Conservation (phyloP, 2,888 invertebrate genomes). For the Chamaedrilus cognettii region DNA sequence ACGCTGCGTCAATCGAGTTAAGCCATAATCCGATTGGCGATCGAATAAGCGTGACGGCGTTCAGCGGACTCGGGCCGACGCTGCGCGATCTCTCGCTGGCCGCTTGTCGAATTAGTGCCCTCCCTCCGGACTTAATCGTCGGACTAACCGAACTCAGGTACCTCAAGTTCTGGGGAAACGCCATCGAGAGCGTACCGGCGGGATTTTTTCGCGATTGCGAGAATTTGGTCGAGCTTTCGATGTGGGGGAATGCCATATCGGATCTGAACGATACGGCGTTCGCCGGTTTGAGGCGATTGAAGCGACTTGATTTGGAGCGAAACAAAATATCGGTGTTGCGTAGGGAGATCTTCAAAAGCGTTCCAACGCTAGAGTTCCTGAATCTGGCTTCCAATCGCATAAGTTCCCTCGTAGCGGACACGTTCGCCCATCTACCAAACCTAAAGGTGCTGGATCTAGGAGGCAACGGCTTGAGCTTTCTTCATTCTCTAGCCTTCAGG, state of each 20-base stretch:
- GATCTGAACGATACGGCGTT: slow-evolving; percentile 31
- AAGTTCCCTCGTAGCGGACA: slow-evolving; percentile 26
- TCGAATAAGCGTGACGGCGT: slow-evolving; percentile 26
- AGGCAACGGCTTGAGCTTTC: slow-evolving; percentile 32
- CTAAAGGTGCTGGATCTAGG: slow-evolving; percentile 35
- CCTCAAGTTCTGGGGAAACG: slow-evolving; percentile 38
- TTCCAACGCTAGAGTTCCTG: slow-evolving; percentile 31
- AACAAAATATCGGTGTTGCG: slow-evolving; percentile 31
- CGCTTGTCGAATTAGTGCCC: slow-evolving; percentile 20
- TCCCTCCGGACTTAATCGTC: slow-evolving; percentile 28
- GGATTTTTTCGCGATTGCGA: slow-evolving; percentile 29
- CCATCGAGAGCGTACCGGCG: slow-evolving; percentile 27
- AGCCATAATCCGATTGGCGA: slow-evolving; percentile 34
- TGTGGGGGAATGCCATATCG: slow-evolving; percentile 37
- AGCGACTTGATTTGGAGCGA: slow-evolving; percentile 34
- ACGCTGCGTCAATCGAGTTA: too few relatives aligned
- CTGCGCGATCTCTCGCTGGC: slow-evolving; percentile 36
- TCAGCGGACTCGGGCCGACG: slow-evolving; percentile 27
- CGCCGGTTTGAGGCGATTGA: slow-evolving; percentile 32
- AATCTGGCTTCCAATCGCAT: slow-evolving; percentile 35
- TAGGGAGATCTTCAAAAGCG: slow-evolving; percentile 29
- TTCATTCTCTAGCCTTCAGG: too few relatives aligned
- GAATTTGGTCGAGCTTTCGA: slow-evolving; percentile 29
- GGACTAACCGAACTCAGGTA: slow-evolving; percentile 26
- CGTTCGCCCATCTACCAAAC: slow-evolving; percentile 27